Base-by-base conservation (phyloP, 2,113 vertebrate species). In the Dasyornis broadbenti region DNA sequence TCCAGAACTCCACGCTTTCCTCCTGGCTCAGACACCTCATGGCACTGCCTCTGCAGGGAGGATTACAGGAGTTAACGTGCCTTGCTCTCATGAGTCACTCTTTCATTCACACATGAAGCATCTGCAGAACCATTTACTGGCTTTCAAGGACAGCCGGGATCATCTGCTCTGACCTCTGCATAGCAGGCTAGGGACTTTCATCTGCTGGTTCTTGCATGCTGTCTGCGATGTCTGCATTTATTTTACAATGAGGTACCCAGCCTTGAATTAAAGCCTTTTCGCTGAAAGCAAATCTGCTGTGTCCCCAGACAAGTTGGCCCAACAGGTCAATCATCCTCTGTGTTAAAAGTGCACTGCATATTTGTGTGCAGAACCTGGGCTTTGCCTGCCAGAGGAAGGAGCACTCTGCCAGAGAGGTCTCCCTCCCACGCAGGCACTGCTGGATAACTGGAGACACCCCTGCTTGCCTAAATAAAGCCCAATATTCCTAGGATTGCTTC, bases 371-470 rank as follows among this genome's bases (percentile, higher is more conserved):
- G 78, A 44, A 47, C 86, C 80, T 91, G 88, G 63, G 19, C 4
- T 61, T 52, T 70, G 88, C 56, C 79, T 92, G 89, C 79, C 90
- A 93, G 94, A 80, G 65, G 44, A 57, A 88, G 66, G 54, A 95
- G 60, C 37, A 2, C 50, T 61, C 31, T 90, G 94, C 92, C 94
- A 96, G 91, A 54, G 79, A 84, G 89, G 28, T 80, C 76, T 89
- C 56, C 88, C 89, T 94, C 91, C 83, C 91, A 90, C 33, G 1
- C 86, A 73, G 79, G 14, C 13, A 9, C 15, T 72, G 63, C 82
- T 85, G 86, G 50, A 63, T 24, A 37, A 20, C 79, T 81, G 91
- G 28, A 92, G 76, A 37, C 0, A 1, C 44, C 83, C 39, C 82
- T 21, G 42, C 82, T 60, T 69, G 65, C 79, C 64, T 81, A 86